Conservation (phyloP, 1,140 invertebrate species). For the Calycopis cecrops region DNA sequence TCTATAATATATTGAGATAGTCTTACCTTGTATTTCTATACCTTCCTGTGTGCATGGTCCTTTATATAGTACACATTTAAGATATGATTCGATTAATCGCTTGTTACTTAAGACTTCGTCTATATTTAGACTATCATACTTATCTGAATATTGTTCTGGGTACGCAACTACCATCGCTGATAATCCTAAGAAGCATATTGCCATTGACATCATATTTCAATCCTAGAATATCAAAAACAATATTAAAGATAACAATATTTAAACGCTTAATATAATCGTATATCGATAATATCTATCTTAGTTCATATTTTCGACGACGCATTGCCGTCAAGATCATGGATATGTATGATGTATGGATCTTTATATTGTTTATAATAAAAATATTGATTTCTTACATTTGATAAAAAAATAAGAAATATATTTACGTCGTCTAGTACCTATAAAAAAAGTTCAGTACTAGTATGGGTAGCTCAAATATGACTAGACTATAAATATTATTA, state of each 20-base stretch:
- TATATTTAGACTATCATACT: constrained; percentile 20
- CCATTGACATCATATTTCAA: background rate
- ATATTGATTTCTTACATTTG: background rate
- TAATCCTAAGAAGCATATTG: constrained; percentile 12
- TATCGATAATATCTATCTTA: too few species aligned
- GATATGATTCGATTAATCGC: constrained; percentile 14
- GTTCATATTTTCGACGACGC: background rate
- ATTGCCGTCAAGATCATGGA: background rate
- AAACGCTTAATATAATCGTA: background rate
- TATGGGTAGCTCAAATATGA: too few species aligned
- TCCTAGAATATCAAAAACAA: background rate
- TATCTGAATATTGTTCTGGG: constrained; percentile 20
- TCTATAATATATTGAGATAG: background rate
- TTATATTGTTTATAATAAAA: too few species aligned
- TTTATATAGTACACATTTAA: constrained; percentile 20
- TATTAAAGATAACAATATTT: background rate
- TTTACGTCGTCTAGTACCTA: too few species aligned
- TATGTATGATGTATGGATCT: too few species aligned
- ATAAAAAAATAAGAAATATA: background rate
- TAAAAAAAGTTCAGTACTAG: too few species aligned
- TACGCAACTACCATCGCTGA: constrained; percentile 2
- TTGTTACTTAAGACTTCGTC: constrained; percentile 18
- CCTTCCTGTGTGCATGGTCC: constrained; percentile 21
- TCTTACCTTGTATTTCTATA: constrained; percentile 20
- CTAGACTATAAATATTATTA: too few species aligned